Conservation (phyloP, 2,888 invertebrate genomes). For the Cryptocephalus moraei region DNA sequence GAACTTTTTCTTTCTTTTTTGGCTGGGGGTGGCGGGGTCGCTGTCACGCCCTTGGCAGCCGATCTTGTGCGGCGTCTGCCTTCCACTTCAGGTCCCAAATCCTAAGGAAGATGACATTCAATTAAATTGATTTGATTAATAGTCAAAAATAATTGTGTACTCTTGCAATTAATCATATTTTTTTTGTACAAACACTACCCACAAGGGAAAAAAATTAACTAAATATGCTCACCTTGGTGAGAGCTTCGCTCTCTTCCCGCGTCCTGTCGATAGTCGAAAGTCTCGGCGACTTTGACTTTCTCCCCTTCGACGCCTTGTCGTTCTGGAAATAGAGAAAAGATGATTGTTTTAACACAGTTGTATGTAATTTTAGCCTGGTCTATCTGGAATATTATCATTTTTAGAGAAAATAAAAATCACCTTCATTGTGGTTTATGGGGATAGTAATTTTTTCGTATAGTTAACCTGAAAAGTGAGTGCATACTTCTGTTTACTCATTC, state of each 20-base stretch:
- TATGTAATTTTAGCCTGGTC: neutral
- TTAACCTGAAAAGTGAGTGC: too few relatives aligned
- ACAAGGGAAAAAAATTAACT: too few relatives aligned
- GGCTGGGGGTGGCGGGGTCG: conserved; percentile 45
- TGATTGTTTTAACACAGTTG: conserved; percentile 1
- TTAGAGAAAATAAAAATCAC: too few relatives aligned
- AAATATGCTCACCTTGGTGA: conserved; percentile 16
- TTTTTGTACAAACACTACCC: too few relatives aligned
- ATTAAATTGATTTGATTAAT: too few relatives aligned
- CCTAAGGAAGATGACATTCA: conserved; percentile 25
- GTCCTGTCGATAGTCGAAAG: conserved; percentile 40
- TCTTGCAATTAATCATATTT: too few relatives aligned
- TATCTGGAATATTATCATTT: neutral
- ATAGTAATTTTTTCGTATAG: too few relatives aligned
- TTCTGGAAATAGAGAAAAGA: conserved; percentile 22
- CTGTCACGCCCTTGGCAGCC: conserved; percentile 42
- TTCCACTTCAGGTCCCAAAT: conserved; percentile 43
- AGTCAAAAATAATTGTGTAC: too few relatives aligned
- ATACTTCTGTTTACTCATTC: too few relatives aligned
- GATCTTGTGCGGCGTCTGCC: conserved; percentile 48
- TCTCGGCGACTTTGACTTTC: conserved; percentile 39
- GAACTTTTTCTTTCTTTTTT: conserved; percentile 39
- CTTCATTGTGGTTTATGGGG: too few relatives aligned
- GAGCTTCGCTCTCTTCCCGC: conserved; percentile 42
- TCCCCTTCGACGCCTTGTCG: conserved; percentile 39